Percentiles rank a stretch among this genome's conserved stretches.
Evolutionary conservation across 2,113 vertebrate genomes (phyloP).

Genomic region (Periophthalmodon schlosseri): DNA sequence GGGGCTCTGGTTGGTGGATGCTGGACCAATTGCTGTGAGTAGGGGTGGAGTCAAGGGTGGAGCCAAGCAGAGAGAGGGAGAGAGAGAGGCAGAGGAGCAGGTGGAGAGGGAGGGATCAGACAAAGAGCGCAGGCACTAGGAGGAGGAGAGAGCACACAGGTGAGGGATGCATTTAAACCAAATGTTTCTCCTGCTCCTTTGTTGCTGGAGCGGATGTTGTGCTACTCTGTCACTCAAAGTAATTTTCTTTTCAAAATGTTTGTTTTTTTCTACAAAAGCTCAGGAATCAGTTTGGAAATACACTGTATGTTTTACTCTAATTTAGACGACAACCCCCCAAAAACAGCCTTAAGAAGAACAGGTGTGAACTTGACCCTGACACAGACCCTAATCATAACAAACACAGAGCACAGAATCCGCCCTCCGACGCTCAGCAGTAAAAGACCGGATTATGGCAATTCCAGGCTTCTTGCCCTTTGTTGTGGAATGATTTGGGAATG

Average conservation of each 20-base stretch:
- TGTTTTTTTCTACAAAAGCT: not conserved
- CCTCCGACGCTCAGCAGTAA: conserved; percentile 65
- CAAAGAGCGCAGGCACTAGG: conserved; percentile 52
- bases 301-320: not conserved
- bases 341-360: not conserved
- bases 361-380: conserved; percentile 30
- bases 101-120: conserved; percentile 72
- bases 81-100: conserved; percentile 67
- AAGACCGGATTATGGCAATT: conserved; percentile 68
- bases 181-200: conserved; percentile 45
- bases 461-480: conserved; percentile 61
- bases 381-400: conserved; percentile 7
- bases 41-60: conserved; percentile 74
- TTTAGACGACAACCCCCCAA: not conserved
- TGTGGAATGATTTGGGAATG: conserved; percentile 71
- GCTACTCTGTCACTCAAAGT: conserved; percentile 9
- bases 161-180: conserved; percentile 74
- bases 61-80: conserved; percentile 64
- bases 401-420: conserved; percentile 37
- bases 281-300: not conserved
- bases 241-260: conserved; percentile 1
- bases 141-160: conserved; percentile 62
- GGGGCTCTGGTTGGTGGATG: conserved; percentile 82
- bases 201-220: conserved; percentile 22
- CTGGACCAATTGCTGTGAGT: conserved; percentile 83